These are phyloP conservation scores for Geotria australis DNA, from an alignment of 2,797 vertebrate species.

Conservation along the genomic window DNA sequence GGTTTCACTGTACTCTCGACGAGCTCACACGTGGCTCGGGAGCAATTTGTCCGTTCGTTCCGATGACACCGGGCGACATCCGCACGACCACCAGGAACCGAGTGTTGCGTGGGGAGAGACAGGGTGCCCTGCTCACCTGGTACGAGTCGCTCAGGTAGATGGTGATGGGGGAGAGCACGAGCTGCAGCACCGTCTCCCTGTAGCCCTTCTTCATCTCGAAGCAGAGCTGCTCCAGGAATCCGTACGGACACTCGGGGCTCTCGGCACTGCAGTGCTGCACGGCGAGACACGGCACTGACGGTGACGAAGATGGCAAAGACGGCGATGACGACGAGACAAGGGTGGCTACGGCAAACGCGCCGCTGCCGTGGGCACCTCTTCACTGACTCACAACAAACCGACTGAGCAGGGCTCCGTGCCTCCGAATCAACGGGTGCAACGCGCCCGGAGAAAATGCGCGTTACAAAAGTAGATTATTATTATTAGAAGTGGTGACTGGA, in stretches of 20 bases:
- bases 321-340: neutral
- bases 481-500: too few species aligned
- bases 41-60: too few species aligned
- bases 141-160: slow-evolving; percentile 75
- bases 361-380: too few species aligned
- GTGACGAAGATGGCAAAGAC: neutral
- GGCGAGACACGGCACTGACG: neutral
- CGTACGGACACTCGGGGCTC: slow-evolving; percentile 61
- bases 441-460: too few species aligned
- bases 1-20: too few species aligned
- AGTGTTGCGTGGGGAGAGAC: neutral
- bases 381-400: too few species aligned
- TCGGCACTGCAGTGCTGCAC: slow-evolving; percentile 58
- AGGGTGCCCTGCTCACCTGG: slow-evolving; percentile 24
- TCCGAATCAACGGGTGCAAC: too few species aligned
- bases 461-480: too few species aligned
- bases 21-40: too few species aligned
- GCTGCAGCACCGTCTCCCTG: slow-evolving; percentile 74
- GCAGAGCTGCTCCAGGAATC: slow-evolving; percentile 64
- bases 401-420: too few species aligned
- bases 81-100: too few species aligned
- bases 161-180: slow-evolving; percentile 63
- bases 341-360: neutral
- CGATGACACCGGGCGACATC: too few species aligned
- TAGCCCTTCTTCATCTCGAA: slow-evolving; percentile 98